Evolutionary conservation across 2,113 vertebrate genomes (phyloP).

Genomic region (Symphodus melops): DNA sequence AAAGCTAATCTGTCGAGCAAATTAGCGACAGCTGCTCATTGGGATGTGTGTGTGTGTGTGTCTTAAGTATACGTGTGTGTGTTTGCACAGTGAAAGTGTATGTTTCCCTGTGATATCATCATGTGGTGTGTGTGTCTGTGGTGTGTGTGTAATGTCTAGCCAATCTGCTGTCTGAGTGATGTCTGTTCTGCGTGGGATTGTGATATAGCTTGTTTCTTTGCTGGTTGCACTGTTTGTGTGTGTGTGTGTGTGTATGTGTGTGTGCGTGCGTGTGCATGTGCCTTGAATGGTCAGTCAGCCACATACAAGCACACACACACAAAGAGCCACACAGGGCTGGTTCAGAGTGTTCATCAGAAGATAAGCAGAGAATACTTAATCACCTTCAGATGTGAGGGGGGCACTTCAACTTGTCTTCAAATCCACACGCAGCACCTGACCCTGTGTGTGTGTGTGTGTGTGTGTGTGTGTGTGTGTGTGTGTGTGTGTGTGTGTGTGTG

Average conservation of each 20-base stretch:
- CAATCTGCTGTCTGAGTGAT: slow-evolving; percentile 72
- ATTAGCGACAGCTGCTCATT: slow-evolving; percentile 75
- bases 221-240: slow-evolving; percentile 31
- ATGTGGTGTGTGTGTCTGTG: slow-evolving; percentile 14
- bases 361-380: slow-evolving; percentile 82
- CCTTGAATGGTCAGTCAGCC: slow-evolving; percentile 43
- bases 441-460: slow-evolving; percentile 28
- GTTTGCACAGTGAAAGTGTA: slow-evolving; percentile 40
- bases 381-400: slow-evolving; percentile 79
- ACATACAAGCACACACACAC: slow-evolving; percentile 25
- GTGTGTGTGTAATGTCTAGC: slow-evolving; percentile 73
- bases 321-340: slow-evolving; percentile 38
- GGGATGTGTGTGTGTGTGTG: slow-evolving; percentile 5
- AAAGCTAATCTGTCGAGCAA: slow-evolving; percentile 75
- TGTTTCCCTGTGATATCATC: slow-evolving; percentile 75
- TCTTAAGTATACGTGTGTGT: not conserved
- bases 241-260: slow-evolving; percentile 6
- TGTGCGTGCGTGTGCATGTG: slow-evolving; percentile 42
- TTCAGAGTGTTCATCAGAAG: slow-evolving; percentile 81
- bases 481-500: slow-evolving; percentile 27
- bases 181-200: slow-evolving; percentile 66
- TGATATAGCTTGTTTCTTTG: slow-evolving; percentile 62
- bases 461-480: slow-evolving; percentile 35
- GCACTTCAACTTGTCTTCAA: slow-evolving; percentile 77
- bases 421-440: slow-evolving; percentile 71